A percentile compares a stretch with the other conserved stretches of the same genome.
phyloP scores from a whole-genome alignment of 2,888 invertebrate genomes.

The Pachycephus smyrnensis region DNA sequence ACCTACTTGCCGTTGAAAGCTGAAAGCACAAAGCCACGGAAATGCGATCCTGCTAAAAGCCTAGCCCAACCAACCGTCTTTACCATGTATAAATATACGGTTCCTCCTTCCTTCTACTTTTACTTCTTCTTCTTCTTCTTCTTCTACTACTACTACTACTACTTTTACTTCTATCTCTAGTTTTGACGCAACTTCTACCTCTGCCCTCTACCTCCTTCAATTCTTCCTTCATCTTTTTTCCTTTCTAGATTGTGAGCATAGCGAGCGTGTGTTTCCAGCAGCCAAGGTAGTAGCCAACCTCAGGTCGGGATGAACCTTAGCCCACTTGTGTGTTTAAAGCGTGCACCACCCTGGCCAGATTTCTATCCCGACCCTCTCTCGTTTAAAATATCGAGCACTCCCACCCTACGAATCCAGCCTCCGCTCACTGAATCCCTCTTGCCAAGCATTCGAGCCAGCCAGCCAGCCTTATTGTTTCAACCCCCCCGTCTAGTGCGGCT shows the following conservation, averaged over 20 bases:
- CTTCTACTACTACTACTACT: background rate
- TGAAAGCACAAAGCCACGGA: constrained; percentile 42
- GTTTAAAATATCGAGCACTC: background rate
- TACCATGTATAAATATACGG: constrained; percentile 27
- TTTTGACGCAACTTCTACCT: background rate
- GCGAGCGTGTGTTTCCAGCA: background rate
- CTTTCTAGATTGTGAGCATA: background rate
- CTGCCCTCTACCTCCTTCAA: background rate
- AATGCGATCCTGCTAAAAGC: constrained; percentile 45
- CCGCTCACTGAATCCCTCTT: background rate
- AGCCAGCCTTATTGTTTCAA: background rate
- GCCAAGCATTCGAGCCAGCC: background rate
- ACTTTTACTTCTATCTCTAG: background rate
- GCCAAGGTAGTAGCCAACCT: background rate
- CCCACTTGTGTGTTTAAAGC: background rate
- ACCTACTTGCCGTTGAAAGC: constrained; percentile 29
- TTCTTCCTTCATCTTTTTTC: background rate
- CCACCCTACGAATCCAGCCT: background rate
- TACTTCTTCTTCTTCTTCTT: background rate
- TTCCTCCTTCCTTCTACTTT: background rate
- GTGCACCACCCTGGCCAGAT: background rate
- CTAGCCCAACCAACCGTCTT: constrained; percentile 32
- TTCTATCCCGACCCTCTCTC: background rate
- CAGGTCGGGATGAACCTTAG: background rate
- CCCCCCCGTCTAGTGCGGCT: background rate